Base-by-base conservation (phyloP, 1,140 invertebrate genomes). In the Tribolium castaneum region DNA sequence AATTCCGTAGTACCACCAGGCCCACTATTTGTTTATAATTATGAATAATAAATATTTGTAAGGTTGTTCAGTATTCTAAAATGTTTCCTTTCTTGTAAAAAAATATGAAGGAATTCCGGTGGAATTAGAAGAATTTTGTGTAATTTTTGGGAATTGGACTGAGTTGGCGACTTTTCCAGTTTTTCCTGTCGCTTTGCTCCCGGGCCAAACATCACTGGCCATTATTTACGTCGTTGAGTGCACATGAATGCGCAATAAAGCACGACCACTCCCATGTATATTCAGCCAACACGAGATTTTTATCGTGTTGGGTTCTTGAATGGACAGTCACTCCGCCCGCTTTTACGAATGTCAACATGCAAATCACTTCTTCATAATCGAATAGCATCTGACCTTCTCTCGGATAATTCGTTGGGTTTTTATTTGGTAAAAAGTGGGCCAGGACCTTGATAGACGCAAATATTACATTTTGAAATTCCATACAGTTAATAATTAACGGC, bases 331-430 rank as follows among this genome's bases (percentile, higher is more conserved):
- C 59, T 66, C 59, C 59, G 59, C 59, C 59, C 30, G 59, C 59
- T 66, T 66, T 66, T 66, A 66, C 59, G 10, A 66, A 66, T 66
- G 59, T 66, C 59, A 66, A 66, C 59, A 66, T 30, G 59, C 59
- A 66, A 66, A 66, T 66, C 59, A 66, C 59, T 30, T 66, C 59
- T 35, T 66, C 59, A 66, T 35, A 66, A 66, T 66, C 59, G 30
- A 66, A 66, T 35, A 13, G 30, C 34, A 30, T 35, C 59, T 30
- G 34, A 9, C 14, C 19, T 6, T 19, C 14, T 9, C 3, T 59
- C 19, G 7, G 10, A 59, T 10, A 19, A 25, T 59, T 59, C 10
- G 54, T 59, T 19, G 3, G 19, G 10, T 59, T 22, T 59, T 22
- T 59, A 59, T 19, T 59, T 59, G 0, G 3, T 59, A 16, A 22